Conservation (phyloP, 2,113 vertebrate species). For the Nannobrachium achirus region DNA sequence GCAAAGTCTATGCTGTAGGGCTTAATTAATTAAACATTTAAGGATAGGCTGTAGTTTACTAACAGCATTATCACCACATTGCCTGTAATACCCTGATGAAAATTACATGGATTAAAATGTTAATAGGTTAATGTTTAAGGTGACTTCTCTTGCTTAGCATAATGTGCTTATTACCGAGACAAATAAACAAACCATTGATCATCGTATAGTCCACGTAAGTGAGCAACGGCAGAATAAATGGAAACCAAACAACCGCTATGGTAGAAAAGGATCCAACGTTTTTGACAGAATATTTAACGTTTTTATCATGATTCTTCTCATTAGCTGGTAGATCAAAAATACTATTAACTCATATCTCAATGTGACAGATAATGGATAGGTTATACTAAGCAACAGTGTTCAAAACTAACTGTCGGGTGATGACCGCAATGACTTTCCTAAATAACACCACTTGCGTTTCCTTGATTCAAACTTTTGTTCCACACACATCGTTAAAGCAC, state of each 20-base stretch:
- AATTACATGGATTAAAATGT: conserved; percentile 78
- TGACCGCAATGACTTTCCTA: neutral
- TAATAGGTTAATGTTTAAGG: conserved; percentile 76
- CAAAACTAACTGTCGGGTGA: neutral
- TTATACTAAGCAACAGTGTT: neutral
- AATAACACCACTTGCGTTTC: neutral
- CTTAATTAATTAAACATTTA: conserved; percentile 26
- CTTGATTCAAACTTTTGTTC: neutral
- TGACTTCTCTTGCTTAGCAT: conserved; percentile 69
- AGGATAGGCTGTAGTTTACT: conserved; percentile 42
- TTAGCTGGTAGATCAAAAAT: too few relatives aligned
- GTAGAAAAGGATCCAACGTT: too few relatives aligned
- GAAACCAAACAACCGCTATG: too few relatives aligned
- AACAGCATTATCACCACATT: conserved; percentile 54
- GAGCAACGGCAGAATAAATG: too few relatives aligned
- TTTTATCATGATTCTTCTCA: too few relatives aligned
- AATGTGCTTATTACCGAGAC: conserved; percentile 75
- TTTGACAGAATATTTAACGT: too few relatives aligned
- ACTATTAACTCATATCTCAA: too few relatives aligned
- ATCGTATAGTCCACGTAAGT: conserved; percentile 35
- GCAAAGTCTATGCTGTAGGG: neutral
- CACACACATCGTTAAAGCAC: neutral
- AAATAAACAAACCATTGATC: conserved; percentile 79
- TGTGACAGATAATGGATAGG: neutral
- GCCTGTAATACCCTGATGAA: conserved; percentile 69